phyloP scores from a whole-genome alignment of 2,888 invertebrate species.

The Nephrotoma flavescens region DNA sequence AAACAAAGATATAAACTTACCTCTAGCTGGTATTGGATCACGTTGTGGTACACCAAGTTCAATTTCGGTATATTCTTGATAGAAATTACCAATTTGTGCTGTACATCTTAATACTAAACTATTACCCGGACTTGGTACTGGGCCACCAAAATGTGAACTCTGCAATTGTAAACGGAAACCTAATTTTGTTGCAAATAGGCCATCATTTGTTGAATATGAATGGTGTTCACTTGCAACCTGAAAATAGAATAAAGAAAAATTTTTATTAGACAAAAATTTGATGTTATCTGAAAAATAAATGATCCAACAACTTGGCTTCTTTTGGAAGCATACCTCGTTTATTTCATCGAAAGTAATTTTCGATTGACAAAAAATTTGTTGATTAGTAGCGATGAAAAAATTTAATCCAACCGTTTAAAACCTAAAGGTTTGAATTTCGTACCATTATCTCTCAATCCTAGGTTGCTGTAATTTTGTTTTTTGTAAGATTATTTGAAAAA shows the following conservation, averaged over 20 bases:
- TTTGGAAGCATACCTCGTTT: no score
- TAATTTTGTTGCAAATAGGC: constrained; percentile 28
- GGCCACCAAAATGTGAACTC: constrained; percentile 27
- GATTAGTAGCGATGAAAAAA: no score
- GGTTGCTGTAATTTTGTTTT: no score
- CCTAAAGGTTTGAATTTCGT: no score
- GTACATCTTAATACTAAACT: constrained; percentile 55
- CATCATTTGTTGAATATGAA: constrained; percentile 23
- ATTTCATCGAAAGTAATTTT: no score
- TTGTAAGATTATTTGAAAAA: no score
- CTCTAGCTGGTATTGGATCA: constrained; percentile 67
- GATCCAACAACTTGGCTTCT: no score
- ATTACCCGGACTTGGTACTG: constrained; percentile 32
- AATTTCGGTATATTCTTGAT: constrained; percentile 50
- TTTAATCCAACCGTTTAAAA: no score
- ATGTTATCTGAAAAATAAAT: no score
- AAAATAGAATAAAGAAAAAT: neutral
- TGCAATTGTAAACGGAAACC: constrained; percentile 28
- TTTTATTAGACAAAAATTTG: no score
- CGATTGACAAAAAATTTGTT: no score
- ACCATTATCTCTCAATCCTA: no score
- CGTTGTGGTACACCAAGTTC: constrained; percentile 55
- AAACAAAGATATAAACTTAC: constrained; percentile 33
- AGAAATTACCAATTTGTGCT: constrained; percentile 52
- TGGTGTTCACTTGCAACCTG: neutral